A percentile compares a stretch with the other conserved stretches of the same genome.
These are phyloP conservation scores for Paelopatides confundens DNA, from an alignment of 53 echinoderm and acorn worm genomes.

Conservation along the genomic window DNA sequence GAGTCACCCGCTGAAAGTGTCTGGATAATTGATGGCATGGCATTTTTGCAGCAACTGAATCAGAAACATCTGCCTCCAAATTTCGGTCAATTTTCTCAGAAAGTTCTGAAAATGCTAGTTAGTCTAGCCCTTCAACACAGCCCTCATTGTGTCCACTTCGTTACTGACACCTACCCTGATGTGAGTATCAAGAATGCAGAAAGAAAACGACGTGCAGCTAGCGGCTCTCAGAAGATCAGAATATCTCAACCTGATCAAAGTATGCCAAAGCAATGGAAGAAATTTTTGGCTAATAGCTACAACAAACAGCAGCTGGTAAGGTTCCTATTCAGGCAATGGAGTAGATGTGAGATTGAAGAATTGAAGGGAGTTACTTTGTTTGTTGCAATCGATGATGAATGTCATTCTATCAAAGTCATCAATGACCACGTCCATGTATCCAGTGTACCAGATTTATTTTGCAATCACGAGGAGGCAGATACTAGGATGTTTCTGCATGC, in stretches of 20 bases:
- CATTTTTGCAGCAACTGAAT: slow-evolving; percentile 52
- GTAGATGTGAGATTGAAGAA: neutral
- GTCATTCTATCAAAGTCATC: too few species aligned
- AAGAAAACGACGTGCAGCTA: neutral
- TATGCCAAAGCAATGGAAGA: slow-evolving; percentile 21
- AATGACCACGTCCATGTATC: too few species aligned
- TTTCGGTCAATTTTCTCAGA: slow-evolving; percentile 14
- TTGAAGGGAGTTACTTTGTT: neutral
- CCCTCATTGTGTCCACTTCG: slow-evolving; percentile 5
- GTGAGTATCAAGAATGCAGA: slow-evolving; percentile 70
- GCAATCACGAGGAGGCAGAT: slow-evolving; percentile 56
- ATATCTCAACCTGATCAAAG: neutral
- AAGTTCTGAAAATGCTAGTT: slow-evolving; percentile 18
- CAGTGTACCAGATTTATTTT: neutral
- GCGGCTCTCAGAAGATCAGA: neutral
- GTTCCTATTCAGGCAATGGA: neutral
- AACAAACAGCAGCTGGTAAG: slow-evolving; percentile 6
- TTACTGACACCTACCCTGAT: slow-evolving; percentile 16
- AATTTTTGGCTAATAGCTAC: neutral
- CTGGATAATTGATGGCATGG: slow-evolving; percentile 77
- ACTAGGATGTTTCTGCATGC: slow-evolving; percentile 60
- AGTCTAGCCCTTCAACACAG: slow-evolving; percentile 10
- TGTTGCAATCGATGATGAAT: slow-evolving; percentile 1
- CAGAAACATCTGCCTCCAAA: slow-evolving; percentile 11
- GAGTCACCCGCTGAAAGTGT: slow-evolving; percentile 10